phyloP scores from a whole-genome alignment of 2,113 vertebrate genomes.

The Cercocebus atys region DNA sequence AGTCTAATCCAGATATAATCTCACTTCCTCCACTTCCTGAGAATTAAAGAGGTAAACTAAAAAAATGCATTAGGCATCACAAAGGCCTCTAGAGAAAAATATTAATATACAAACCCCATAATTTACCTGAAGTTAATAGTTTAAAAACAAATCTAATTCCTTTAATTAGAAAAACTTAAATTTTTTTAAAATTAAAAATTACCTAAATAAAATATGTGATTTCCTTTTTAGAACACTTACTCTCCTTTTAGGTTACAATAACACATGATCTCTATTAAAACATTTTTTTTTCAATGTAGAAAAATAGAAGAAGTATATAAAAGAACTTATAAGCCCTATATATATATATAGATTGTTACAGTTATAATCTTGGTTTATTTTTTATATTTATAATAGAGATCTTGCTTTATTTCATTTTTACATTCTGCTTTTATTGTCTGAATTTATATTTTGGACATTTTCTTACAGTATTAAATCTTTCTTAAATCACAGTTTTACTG shows the following conservation, averaged over 20 bases:
- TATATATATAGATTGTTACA: background rate
- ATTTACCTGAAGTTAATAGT: background rate
- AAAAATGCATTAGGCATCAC: background rate
- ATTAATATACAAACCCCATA: background rate
- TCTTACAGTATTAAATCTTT: background rate
- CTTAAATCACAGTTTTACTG: background rate
- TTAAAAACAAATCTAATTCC: background rate
- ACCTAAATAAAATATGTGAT: background rate
- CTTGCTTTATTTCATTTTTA: slow-evolving; percentile 6
- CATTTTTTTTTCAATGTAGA: background rate
- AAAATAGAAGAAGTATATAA: background rate
- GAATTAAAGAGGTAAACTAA: background rate
- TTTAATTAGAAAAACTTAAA: background rate
- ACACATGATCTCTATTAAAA: background rate
- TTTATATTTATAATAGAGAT: slow-evolving; percentile 8
- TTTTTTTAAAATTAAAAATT: background rate
- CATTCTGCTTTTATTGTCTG: background rate
- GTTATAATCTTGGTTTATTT: background rate
- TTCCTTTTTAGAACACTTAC: background rate
- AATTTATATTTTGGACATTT: slow-evolving; percentile 16
- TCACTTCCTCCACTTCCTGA: background rate
- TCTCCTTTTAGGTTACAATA: background rate
- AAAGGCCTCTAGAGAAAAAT: background rate
- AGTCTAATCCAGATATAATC: background rate
- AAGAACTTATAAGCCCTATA: background rate